Base-by-base conservation (phyloP, 2,113 vertebrate species). In the Numenius arquata region DNA sequence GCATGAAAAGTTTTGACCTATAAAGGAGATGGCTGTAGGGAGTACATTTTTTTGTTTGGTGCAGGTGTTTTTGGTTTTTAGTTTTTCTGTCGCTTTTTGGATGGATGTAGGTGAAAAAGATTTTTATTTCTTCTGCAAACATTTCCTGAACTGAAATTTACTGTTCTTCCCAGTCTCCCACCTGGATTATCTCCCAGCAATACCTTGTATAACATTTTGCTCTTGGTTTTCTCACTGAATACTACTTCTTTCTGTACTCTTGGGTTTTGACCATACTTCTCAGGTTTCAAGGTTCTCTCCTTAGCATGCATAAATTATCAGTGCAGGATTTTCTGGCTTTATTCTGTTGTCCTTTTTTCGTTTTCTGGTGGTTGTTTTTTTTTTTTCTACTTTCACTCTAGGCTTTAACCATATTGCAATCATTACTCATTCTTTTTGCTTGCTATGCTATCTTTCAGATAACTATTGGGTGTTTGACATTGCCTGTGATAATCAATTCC, bases 121-220 rank as follows among this genome's bases (percentile, higher is more conserved):
- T 27, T 85, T 82, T 71, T 70, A 4, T 65, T n/a, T 20, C 4
- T 53, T 65, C 20, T 65, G 5, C 67, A 43, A 68, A 8, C 5
- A 3, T 8, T 75, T 79, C 23, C 40, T 83, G 74, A 58, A 65
- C 40, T 72, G 27, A 68, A 47, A 61, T 45, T 90, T 92, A 76
- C 29, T 45, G 36, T 56, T 30, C 34, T 79, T 41, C 26, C 15
- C 27, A 25, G 14, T 47, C 30, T 79, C 41, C 47, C 17, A 5
- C 34, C 62, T 85, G 52, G 29, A 78, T 85, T 11, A 75, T 87
- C 74, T 93, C 74, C 56, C 70, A 70, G 36, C 38, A 92, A 59
- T 86, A 12, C 41, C 36, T 53, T 71, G 50, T 18, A 16, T 20
- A 55, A 11, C 22, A 50, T 38, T 88, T 85, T 85, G 29, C 12